Evolutionary conservation across 2,797 vertebrate genomes (phyloP), one percentile per base, ranked within the genome.

Genomic region (Microcaecilia unicolor): DNA sequence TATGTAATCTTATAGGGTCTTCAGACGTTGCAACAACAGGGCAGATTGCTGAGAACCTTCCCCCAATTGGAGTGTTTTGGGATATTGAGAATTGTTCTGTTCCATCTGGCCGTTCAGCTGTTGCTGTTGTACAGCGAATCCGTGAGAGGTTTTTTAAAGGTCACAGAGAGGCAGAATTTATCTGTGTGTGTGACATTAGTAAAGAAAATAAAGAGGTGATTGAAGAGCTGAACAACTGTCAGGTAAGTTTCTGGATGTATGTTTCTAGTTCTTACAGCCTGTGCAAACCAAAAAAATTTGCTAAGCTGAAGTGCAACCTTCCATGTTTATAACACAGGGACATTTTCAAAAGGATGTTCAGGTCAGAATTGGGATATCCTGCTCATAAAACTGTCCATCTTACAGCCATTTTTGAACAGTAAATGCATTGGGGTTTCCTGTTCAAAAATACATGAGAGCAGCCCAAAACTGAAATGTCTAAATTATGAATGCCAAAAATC

Each of bases 1-100:
- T n/a, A n/a, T n/a, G 5, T 24, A 6, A 17, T 55, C 35, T 67
- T 36, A 8, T 60, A 98, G 92, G 89, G 13, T 86, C 88, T 42
- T 70, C 87, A 1, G 94, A 98, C 44, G 78, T 73, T 30, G 61
- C 72, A 11, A 15, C 71, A 22, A 40, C 76, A 1, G 72, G 79
- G 46, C 81, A 82, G 10, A 67, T 81, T 35, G 81, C 90, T 47
- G 96, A 99, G 59, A 91, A 89, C 33, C 75, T 94, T 36, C 91
- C 96, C 16, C 96, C 95, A 0, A 92, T 98, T 8, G 95, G 96
- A 15, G 95, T 99, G 28, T 99, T 99, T 61, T 99, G 96, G 96
- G 96, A 99, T 65, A 99, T 99, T 29, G 96, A 99, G 57, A 99
- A 99, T 71, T 99, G 96, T 44, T 90, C 88, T 0, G 93, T 98